Base-by-base conservation (phyloP, 2,113 vertebrate species). In the Chamaetylas fuelleborni region DNA sequence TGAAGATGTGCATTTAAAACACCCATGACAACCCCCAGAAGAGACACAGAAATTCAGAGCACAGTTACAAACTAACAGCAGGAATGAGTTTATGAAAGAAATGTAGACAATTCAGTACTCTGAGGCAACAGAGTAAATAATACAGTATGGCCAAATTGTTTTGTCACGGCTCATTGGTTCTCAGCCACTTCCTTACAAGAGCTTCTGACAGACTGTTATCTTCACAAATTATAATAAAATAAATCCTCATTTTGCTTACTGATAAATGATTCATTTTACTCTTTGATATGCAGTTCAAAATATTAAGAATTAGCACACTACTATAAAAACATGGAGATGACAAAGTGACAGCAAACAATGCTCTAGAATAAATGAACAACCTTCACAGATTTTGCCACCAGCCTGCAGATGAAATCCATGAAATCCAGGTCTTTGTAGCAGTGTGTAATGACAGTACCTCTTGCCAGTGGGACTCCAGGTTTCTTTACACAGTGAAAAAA, bases 361-460 rank as follows among this genome's bases (percentile, higher is more conserved):
- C 15, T 77, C 12, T 38, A 77, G 34, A 93, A 91, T 3, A 86
- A 43, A 76, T 8, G 19, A 97, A 96, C 95, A 96, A 99, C 99
- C 98, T 99, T 98, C 56, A 99, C 98, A 91, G 99, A 98, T 51
- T 95, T 98, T 67, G 98, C 98, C 88, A 99, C 99, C 91, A 99
- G 88, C 48, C 94, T 98, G 97, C 99, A 99, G 97, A 99, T 98
- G 88, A 99, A 99, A 97, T 99, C 99, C 99, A 99, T 98, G 97
- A 99, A 99, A 92, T 98, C 96, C 96, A 99, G 97, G 93, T 99
- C 99, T 94, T 98, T 98, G 98, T 98, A 98, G 95, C 99, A 99
- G 98, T 99, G 99, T 36, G 98, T 98, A 95, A 99, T 97, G 73
- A 99, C 97, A 36, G 99, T 97, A 43, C 98, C 98, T 93, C 97